phyloP scores from a whole-genome alignment of 2,113 vertebrate species.

The Mixornis gularis region DNA sequence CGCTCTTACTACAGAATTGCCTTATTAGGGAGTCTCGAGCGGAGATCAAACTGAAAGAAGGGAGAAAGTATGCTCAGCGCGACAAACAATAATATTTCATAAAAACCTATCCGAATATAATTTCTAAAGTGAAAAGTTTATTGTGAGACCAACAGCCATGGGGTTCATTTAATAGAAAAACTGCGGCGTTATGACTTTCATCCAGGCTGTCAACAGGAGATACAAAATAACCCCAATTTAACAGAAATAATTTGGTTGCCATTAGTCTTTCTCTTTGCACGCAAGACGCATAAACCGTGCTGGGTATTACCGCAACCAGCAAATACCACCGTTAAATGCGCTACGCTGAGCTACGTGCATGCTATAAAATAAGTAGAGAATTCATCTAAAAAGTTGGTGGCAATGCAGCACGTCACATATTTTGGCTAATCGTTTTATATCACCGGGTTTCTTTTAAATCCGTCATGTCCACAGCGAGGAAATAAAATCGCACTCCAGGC shows the following conservation, averaged over 20 bases:
- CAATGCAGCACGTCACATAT: neutral
- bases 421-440: constrained; percentile 19
- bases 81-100: neutral
- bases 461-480: neutral
- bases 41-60: constrained; percentile 2
- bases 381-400: constrained; percentile 1
- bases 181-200: neutral
- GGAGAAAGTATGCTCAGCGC: neutral
- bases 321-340: neutral
- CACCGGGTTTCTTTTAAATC: constrained; percentile 2
- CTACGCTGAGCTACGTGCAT: neutral
- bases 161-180: neutral
- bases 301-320: neutral
- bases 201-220: constrained; percentile 2
- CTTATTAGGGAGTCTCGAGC: constrained; percentile 1
- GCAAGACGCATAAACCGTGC: neutral
- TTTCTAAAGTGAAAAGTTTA: constrained; percentile 25
- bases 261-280: neutral
- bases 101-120: neutral
- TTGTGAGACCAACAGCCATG: neutral
- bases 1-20: constrained; percentile 21
- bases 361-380: neutral
- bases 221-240: constrained; percentile 37
- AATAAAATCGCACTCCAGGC: neutral
- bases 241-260: constrained; percentile 30